These are phyloP conservation scores for Ranitomeya imitator DNA, from an alignment of 2,113 vertebrate species.

Conservation along the genomic window DNA sequence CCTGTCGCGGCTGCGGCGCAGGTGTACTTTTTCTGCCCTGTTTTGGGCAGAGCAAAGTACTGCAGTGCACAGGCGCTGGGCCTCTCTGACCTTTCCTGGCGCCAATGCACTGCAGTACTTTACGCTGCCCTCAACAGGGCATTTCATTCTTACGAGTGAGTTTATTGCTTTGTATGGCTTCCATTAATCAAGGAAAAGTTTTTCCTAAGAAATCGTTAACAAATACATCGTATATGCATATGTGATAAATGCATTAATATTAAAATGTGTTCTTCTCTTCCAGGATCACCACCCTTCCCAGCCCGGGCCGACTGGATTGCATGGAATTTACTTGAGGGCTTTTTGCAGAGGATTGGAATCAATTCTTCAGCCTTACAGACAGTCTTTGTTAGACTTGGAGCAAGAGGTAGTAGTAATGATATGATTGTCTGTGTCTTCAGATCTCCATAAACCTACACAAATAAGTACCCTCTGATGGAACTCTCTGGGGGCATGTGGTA, in stretches of 20 bases:
- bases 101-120: too few relatives aligned
- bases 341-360: conserved; percentile 96
- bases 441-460: background rate
- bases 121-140: too few relatives aligned
- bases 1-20: too few relatives aligned
- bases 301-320: conserved; percentile 81
- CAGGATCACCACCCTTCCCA: conserved; percentile 88
- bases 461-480: background rate
- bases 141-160: too few relatives aligned
- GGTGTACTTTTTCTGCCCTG: too few relatives aligned
- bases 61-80: too few relatives aligned
- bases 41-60: too few relatives aligned
- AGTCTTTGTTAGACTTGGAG: conserved; percentile 92
- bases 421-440: too few relatives aligned
- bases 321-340: conserved; percentile 92
- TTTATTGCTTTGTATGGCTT: too few relatives aligned
- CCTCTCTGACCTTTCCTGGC: too few relatives aligned
- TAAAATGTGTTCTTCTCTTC: background rate
- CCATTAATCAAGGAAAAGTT: too few relatives aligned
- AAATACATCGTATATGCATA: background rate
- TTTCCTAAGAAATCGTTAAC: too few relatives aligned
- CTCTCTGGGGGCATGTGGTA: background rate
- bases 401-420: conserved; percentile 80
- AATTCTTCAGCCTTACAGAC: conserved; percentile 91
- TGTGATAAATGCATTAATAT: background rate